Conservation (phyloP, 2,888 invertebrate species). For the Neoaliturus tenellus region DNA sequence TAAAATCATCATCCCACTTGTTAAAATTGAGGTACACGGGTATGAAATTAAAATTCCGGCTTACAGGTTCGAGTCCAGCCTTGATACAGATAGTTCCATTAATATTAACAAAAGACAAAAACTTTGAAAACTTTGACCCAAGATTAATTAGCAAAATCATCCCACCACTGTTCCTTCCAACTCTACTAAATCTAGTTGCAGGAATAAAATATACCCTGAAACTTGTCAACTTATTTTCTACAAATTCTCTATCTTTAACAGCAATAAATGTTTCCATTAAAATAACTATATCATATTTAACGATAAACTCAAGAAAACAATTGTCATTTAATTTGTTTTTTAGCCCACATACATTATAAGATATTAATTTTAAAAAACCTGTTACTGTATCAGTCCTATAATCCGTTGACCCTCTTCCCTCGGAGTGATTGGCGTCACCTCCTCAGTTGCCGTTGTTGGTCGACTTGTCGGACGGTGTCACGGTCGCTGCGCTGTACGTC, state of each 20-base stretch:
- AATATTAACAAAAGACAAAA: not conserved
- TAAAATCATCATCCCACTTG: conserved; percentile 21
- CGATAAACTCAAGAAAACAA: not conserved
- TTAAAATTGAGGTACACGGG: conserved; percentile 24
- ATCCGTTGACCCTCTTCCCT: not conserved
- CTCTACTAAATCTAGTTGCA: not conserved
- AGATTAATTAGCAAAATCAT: not conserved
- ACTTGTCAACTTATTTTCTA: not conserved
- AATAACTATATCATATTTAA: not conserved
- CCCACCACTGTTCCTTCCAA: conserved; percentile 25
- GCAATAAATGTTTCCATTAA: conserved; percentile 31
- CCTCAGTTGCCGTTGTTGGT: not conserved
- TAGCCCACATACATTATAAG: conserved; percentile 35
- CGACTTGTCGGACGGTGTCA: not conserved
- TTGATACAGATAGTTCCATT: not conserved
- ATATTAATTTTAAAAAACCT: not conserved
- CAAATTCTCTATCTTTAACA: not conserved
- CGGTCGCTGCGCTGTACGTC: not conserved
- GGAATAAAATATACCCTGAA: not conserved
- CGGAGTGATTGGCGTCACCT: not conserved
- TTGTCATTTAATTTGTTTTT: not conserved
- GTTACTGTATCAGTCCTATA: not conserved
- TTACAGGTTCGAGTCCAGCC: not conserved
- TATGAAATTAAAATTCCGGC: not conserved
- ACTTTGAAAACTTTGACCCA: not conserved